Evolutionary conservation across 2,888 invertebrate species (phyloP), one percentile per base, ranked within the genome.

Genomic region (Leptopilina drosophilae): DNA sequence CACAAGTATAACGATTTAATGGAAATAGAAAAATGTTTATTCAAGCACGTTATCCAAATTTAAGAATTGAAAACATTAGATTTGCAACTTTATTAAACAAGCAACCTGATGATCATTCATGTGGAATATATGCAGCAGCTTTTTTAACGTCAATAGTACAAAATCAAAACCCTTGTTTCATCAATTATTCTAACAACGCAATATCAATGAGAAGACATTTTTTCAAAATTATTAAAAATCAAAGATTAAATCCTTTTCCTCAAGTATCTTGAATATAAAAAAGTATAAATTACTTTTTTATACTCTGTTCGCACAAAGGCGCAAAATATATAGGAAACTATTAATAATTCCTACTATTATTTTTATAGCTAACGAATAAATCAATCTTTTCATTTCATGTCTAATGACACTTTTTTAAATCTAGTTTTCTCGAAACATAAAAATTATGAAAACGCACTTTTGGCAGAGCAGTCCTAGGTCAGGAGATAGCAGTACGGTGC

Each of bases 61-160:
- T 56, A 56, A 56, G 14, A 14, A n/a, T 56, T 56, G 5, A 56
- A 56, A 56, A n/a, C 5, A 56, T 56, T 4, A 12, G 0, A 56
- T 56, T 56, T 56, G 56, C 12, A n/a, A 12, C 12, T n/a, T n/a
- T 56, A 14, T 12, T 2, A 56, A n/a, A 5, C 12, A 56, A 56
- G 49, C 59, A 80, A 56, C 73, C 78, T 1, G 80, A 82, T 62
- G 9, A 0, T 7, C 59, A 20, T 53, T 77, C 76, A 59, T 82
- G 80, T 20, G 78, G 79, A 6, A 77, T 80, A 5, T 80, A 80
- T 11, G 65, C 79, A 64, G 64, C 46, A 33, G 79, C 82, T 15
- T 79, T 73, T 73, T 79, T 67, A 6, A 84, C 56, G 0, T 56
- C 56, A 56, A 56, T 56, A 12, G 56, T 56, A n/a, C 56, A 12